A percentile compares a stretch with the other conserved stretches of the same genome.
Conservation (phyloP, 1,140 invertebrate genomes). For the Marisa cornuarietis region DNA sequence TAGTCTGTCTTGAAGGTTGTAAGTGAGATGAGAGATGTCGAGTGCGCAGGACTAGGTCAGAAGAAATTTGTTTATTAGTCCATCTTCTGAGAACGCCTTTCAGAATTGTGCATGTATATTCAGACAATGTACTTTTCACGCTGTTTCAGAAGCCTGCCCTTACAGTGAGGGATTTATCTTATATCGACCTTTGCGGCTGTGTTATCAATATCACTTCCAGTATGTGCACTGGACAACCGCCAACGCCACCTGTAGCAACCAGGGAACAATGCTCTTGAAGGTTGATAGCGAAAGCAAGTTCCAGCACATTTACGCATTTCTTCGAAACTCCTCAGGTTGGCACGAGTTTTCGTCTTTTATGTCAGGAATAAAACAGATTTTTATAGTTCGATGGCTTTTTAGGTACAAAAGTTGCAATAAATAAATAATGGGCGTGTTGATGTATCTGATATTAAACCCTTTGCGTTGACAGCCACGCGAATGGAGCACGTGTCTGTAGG, state of each 20-base stretch:
- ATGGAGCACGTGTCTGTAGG: background rate
- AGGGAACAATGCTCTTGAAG: constrained; percentile 7
- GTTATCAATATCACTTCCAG: constrained; percentile 12
- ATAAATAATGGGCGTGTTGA: too few relatives aligned
- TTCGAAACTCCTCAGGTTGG: constrained; percentile 12
- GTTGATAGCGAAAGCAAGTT: constrained; percentile 2
- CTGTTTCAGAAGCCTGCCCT: constrained; percentile 9
- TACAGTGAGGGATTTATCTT: background rate
- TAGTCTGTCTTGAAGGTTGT: background rate
- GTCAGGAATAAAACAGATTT: too few relatives aligned
- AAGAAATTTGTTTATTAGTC: too few relatives aligned
- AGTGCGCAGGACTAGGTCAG: too few relatives aligned
- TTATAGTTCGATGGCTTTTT: too few relatives aligned
- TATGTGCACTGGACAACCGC: background rate
- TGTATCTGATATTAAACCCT: too few relatives aligned
- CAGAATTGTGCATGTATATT: background rate
- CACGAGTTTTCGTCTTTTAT: background rate
- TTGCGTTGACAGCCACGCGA: background rate
- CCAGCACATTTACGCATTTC: constrained; percentile 4
- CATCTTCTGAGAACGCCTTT: background rate
- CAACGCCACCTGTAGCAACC: background rate
- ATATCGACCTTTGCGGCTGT: constrained; percentile 8
- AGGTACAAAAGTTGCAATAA: too few relatives aligned
- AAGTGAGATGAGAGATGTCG: too few relatives aligned
- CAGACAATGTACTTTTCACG: background rate